A percentile compares a stretch with the other conserved stretches of the same genome.
These are phyloP conservation scores for Crotophaga sulcirostris DNA, from an alignment of 2,113 vertebrate species.

Conservation along the genomic window DNA sequence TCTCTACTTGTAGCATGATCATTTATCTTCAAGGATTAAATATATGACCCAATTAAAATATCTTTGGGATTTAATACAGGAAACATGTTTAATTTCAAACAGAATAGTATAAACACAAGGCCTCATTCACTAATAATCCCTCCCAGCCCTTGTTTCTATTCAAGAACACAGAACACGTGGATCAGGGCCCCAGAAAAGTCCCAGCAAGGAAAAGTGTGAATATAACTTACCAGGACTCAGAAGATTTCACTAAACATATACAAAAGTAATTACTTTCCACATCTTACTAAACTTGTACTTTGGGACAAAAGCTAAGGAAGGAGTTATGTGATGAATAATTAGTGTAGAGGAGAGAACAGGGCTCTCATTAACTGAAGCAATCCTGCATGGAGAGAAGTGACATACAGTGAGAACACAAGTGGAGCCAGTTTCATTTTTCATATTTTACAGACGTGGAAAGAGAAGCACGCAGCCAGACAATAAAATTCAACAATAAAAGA, in stretches of 20 bases:
- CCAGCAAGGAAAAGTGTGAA: neutral
- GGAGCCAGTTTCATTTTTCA: neutral
- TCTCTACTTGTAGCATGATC: neutral
- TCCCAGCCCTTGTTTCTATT: neutral
- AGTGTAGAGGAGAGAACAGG: neutral
- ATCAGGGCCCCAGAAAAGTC: neutral
- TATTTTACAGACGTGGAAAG: neutral
- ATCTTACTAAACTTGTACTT: slow-evolving; percentile 29
- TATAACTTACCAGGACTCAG: neutral
- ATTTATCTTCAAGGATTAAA: neutral
- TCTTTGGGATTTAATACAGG: neutral
- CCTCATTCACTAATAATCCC: neutral
- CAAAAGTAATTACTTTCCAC: slow-evolving; percentile 51
- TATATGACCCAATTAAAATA: neutral
- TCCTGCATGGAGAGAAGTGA: neutral
- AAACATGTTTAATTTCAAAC: neutral
- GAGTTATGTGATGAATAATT: slow-evolving; percentile 40
- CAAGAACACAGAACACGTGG: neutral
- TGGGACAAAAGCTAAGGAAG: slow-evolving; percentile 40
- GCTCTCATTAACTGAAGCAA: slow-evolving; percentile 22
- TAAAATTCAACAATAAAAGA: slow-evolving; percentile 9
- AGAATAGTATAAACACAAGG: neutral
- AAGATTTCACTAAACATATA: slow-evolving; percentile 10
- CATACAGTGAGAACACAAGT: neutral
- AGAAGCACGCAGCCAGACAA: slow-evolving; percentile 16